Conservation (phyloP, 30 jellyfish, hydroid and myxozoan species). For the Phacellophora camtschatica region DNA sequence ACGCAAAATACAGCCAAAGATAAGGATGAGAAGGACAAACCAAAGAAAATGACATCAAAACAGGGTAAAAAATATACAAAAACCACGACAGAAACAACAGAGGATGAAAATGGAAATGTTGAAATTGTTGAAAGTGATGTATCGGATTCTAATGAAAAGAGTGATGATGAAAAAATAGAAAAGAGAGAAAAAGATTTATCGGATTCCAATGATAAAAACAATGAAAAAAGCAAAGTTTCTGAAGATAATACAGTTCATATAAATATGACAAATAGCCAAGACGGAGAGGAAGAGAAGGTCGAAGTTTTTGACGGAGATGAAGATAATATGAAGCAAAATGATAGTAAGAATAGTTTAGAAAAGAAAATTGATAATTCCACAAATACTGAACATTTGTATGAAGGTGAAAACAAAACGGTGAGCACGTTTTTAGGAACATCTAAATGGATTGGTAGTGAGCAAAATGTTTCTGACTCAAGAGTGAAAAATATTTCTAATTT, state of each 20-base stretch:
- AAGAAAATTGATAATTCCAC: background rate
- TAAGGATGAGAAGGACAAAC: background rate
- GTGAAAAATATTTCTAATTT: too few relatives aligned
- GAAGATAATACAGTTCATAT: background rate
- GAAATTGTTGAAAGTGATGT: conserved; percentile 31
- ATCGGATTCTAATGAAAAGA: background rate
- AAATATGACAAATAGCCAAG: background rate
- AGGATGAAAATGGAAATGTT: background rate
- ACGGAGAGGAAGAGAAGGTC: background rate
- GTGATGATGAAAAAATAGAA: conserved; percentile 40
- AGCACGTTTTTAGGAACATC: too few relatives aligned
- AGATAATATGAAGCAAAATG: background rate
- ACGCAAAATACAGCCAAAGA: background rate
- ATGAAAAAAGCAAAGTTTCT: background rate
- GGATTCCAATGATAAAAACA: background rate
- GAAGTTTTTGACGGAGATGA: background rate
- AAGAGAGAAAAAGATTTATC: background rate
- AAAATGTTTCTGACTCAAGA: too few relatives aligned
- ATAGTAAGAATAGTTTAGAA: background rate
- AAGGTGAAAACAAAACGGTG: too few relatives aligned
- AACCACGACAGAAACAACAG: conserved; percentile 14
- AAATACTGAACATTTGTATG: background rate
- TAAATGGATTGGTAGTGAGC: too few relatives aligned
- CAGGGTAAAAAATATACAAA: background rate
- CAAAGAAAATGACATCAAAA: background rate